A percentile compares a stretch with the other conserved stretches of the same genome.
Evolutionary conservation across 1,140 invertebrate species (phyloP).

Genomic region (Acromyrmex charruanus): DNA sequence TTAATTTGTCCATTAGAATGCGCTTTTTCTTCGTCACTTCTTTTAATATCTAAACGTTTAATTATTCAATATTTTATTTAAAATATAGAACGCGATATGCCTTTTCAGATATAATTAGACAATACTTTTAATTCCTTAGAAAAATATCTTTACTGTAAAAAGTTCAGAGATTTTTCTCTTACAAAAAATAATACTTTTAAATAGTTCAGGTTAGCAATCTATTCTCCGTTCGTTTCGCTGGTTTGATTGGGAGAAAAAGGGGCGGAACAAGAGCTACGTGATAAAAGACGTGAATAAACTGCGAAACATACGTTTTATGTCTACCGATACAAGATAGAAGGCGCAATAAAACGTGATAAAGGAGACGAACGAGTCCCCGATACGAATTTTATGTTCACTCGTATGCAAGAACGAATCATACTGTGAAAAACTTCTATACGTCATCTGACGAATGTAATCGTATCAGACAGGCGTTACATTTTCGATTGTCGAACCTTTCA

Average conservation of each 20-base stretch:
- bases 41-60: constrained; percentile 8
- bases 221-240: neutral
- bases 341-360: constrained; percentile 52
- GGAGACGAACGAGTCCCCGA: constrained; percentile 37
- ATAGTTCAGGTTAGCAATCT: neutral
- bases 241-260: neutral
- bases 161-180: neutral
- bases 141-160: neutral
- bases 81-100: neutral
- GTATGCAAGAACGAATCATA: constrained; percentile 30
- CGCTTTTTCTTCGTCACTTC: neutral
- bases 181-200: constrained; percentile 4
- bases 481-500: constrained; percentile 29
- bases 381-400: constrained; percentile 31
- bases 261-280: constrained; percentile 9
- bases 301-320: constrained; percentile 40
- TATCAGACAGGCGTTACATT: constrained; percentile 35
- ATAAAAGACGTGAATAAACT: constrained; percentile 46
- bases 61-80: neutral
- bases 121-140: neutral
- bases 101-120: neutral
- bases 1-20: neutral
- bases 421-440: constrained; percentile 31
- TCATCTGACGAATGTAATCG: constrained; percentile 38
- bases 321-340: constrained; percentile 49